A percentile compares a stretch with the other conserved stretches of the same genome.
These are phyloP conservation scores for Pandemis heparana DNA, from an alignment of 2,888 invertebrate species.

Conservation along the genomic window DNA sequence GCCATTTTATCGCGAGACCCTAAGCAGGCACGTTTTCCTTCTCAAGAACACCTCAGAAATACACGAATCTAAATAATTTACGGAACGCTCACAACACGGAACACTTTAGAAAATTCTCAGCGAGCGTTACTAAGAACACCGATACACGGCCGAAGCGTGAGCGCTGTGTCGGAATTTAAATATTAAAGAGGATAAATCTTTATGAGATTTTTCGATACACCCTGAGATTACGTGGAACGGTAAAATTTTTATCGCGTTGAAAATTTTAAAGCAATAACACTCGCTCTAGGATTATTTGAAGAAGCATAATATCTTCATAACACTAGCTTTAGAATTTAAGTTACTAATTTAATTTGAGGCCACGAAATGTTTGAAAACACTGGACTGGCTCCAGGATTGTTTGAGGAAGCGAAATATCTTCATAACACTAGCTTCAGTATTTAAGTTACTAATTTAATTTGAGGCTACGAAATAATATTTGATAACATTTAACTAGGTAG, in stretches of 20 bases:
- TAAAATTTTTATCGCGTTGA: background rate
- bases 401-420: background rate
- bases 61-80: constrained; percentile 35
- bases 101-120: constrained; percentile 16
- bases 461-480: no score
- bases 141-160: constrained; percentile 4
- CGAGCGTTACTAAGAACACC: constrained; percentile 19
- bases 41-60: constrained; percentile 11
- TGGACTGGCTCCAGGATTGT: no score
- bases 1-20: background rate
- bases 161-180: constrained; percentile 20
- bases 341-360: no score
- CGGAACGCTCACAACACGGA: constrained; percentile 2
- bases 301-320: background rate
- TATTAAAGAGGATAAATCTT: constrained; percentile 33
- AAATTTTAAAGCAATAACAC: no score
- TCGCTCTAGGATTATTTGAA: background rate
- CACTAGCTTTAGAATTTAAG: no score
- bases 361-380: no score
- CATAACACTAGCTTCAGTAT: no score
- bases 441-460: no score
- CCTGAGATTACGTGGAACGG: background rate
- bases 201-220: constrained; percentile 18
- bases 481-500: no score
- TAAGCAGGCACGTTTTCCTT: constrained; percentile 19